A percentile compares a stretch with the other conserved stretches of the same genome.
Evolutionary conservation across 2,113 vertebrate genomes (phyloP).

Genomic region (Rostratula benghalensis): DNA sequence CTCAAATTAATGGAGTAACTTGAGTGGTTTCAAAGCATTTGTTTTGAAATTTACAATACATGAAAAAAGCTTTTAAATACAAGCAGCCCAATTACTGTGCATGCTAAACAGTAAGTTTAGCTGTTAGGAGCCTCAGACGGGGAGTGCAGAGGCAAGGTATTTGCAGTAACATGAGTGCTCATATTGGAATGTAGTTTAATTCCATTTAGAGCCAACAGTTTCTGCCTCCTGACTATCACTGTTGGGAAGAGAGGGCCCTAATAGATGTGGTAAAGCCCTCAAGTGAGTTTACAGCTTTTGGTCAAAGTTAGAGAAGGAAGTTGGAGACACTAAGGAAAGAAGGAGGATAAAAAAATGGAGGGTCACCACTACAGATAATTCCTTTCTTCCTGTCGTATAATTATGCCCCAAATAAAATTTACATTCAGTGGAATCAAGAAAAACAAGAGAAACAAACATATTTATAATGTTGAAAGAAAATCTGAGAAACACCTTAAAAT

Average conservation of each 20-base stretch:
- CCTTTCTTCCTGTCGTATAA: neutral
- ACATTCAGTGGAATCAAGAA: neutral
- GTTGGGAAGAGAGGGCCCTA: neutral
- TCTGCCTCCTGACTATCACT: neutral
- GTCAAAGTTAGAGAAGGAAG: neutral
- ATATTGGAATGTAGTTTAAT: neutral
- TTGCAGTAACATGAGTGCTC: neutral
- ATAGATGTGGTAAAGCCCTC: neutral
- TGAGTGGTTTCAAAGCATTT: neutral
- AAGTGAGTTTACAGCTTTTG: neutral
- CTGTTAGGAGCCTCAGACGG: neutral
- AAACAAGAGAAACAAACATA: neutral
- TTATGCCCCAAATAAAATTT: neutral
- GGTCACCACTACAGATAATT: neutral
- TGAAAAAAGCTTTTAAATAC: neutral
- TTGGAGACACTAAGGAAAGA: neutral
- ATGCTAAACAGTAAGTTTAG: neutral
- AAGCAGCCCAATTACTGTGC: neutral
- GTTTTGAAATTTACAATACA: neutral
- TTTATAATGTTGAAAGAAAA: neutral
- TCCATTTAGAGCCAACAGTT: neutral
- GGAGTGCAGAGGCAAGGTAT: neutral
- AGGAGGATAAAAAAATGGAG: accelerated
- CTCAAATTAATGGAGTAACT: neutral
- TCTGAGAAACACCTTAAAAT: neutral